Evolutionary conservation across 2,113 vertebrate species (phyloP).

Genomic region (Heloderma charlesbogerti): DNA sequence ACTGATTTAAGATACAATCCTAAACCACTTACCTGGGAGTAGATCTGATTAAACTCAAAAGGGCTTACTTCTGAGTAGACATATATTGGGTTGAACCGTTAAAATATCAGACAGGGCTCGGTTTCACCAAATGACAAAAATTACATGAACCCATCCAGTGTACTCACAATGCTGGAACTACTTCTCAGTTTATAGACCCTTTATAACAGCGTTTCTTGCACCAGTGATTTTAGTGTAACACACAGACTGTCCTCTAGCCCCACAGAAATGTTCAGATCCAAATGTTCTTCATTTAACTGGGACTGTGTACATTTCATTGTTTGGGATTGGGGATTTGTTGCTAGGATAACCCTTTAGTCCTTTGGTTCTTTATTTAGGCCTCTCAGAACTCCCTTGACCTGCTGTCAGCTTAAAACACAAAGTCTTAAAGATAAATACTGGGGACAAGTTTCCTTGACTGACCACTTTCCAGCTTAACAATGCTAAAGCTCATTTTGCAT

Average conservation of each 20-base stretch:
- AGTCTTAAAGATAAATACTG: slow-evolving; percentile 73
- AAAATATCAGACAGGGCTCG: background rate
- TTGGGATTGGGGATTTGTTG: slow-evolving; percentile 47
- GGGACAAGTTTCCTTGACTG: slow-evolving; percentile 63
- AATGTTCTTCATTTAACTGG: background rate
- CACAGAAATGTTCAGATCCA: slow-evolving; percentile 30
- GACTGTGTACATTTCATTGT: slow-evolving; percentile 43
- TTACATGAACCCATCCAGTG: background rate
- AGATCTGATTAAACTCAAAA: background rate
- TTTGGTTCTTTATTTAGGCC: slow-evolving; percentile 70
- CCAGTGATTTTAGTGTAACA: background rate
- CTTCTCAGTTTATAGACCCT: background rate
- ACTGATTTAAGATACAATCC: background rate
- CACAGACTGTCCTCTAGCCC: background rate
- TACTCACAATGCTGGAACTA: background rate
- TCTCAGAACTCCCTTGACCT: slow-evolving; percentile 69
- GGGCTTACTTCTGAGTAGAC: background rate
- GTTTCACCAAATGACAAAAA: background rate
- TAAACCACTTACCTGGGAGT: background rate
- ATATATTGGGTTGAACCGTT: background rate
- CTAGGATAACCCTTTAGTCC: slow-evolving; percentile 57
- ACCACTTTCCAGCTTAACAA: slow-evolving; percentile 45
- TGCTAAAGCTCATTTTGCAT: slow-evolving; percentile 36
- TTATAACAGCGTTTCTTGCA: background rate
- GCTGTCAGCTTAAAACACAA: slow-evolving; percentile 75